Conservation (phyloP, 2,113 vertebrate genomes). For the Chauna torquata region DNA sequence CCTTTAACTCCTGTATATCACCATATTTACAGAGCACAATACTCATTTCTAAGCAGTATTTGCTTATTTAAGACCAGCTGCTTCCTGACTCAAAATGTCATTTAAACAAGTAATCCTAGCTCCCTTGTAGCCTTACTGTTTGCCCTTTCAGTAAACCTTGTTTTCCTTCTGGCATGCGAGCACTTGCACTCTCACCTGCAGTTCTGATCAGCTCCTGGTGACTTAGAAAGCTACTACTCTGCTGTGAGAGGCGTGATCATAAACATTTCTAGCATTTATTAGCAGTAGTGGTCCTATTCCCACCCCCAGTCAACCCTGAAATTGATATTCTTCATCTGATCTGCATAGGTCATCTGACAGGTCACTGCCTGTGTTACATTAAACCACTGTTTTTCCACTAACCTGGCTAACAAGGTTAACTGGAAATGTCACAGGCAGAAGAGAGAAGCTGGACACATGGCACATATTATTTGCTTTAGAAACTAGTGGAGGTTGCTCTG, state of each 20-base stretch:
- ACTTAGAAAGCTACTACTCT: neutral
- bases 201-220: neutral
- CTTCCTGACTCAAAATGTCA: slow-evolving; percentile 21
- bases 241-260: neutral
- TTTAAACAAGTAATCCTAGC: slow-evolving; percentile 54
- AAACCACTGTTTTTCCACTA: slow-evolving; percentile 55
- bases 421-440: slow-evolving; percentile 42
- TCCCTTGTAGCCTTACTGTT: slow-evolving; percentile 5
- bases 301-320: slow-evolving; percentile 35
- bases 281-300: neutral
- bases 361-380: slow-evolving; percentile 45
- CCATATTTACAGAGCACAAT: slow-evolving; percentile 10
- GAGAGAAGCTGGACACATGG: slow-evolving; percentile 45
- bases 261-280: neutral
- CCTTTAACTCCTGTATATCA: neutral
- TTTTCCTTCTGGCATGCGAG: neutral
- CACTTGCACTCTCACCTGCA: slow-evolving; percentile 26
- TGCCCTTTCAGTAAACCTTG: slow-evolving; percentile 23
- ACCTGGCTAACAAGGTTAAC: slow-evolving; percentile 50
- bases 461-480: slow-evolving; percentile 33
- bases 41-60: slow-evolving; percentile 17
- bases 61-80: slow-evolving; percentile 27
- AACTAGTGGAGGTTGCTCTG: slow-evolving; percentile 1
- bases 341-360: slow-evolving; percentile 51
- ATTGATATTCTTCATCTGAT: slow-evolving; percentile 64